Evolutionary conservation across 2,797 vertebrate species (phyloP).

Genomic region (Perodicticus potto): DNA sequence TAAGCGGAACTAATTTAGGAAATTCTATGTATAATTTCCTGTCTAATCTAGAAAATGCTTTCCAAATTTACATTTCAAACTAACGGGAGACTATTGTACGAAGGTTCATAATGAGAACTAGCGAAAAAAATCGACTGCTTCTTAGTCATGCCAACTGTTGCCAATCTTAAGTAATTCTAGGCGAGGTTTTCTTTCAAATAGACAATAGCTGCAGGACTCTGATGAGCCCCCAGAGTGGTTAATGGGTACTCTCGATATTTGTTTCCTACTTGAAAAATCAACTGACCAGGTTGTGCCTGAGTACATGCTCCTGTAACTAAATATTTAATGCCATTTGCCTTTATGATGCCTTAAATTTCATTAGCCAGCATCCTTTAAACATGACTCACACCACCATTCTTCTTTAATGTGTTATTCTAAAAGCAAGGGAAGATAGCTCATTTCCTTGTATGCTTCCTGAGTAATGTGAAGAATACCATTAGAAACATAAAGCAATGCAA

Average conservation of each 20-base stretch:
- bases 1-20: not conserved
- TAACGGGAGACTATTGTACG: not conserved
- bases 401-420: not conserved
- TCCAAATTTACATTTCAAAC: constrained; percentile 3
- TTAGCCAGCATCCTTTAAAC: not conserved
- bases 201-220: not conserved
- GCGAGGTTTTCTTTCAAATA: not conserved
- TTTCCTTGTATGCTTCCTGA: not conserved
- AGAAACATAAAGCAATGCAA: constrained; percentile 23
- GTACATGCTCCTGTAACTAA: not conserved
- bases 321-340: not conserved
- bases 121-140: not conserved
- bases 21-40: not conserved
- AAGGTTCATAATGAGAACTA: not conserved
- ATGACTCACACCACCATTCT: not conserved
- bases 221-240: not conserved
- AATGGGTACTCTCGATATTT: fast-evolving
- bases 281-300: not conserved
- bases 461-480: not conserved
- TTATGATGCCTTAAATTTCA: not conserved
- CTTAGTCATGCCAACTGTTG: not conserved
- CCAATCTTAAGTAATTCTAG: constrained; percentile 32
- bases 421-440: not conserved
- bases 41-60: not conserved
- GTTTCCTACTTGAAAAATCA: not conserved